Percentiles rank a stretch among this genome's conserved stretches.
Evolutionary conservation across 1,140 invertebrate genomes (phyloP).

Genomic region (Oppia nitens): DNA sequence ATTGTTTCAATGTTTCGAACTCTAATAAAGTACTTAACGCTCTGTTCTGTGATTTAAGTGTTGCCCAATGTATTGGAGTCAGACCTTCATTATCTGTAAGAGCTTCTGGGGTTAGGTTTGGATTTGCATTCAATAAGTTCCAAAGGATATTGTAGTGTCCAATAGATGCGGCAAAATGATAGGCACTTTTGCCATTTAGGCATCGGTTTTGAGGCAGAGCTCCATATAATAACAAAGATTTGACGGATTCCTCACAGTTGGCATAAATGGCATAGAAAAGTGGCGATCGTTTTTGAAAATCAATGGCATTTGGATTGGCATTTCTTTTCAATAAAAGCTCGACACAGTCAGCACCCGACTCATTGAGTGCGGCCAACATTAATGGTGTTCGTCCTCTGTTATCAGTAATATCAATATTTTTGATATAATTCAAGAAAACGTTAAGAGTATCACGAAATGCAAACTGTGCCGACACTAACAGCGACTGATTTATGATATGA

Average conservation of each 20-base stretch:
- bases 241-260: background rate
- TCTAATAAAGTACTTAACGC: background rate
- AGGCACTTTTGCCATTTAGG: slow-evolving; percentile 1
- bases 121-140: background rate
- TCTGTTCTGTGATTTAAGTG: background rate
- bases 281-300: background rate
- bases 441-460: background rate
- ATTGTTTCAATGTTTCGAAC: background rate
- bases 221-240: background rate
- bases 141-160: background rate
- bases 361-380: slow-evolving; percentile 33
- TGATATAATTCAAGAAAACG: background rate
- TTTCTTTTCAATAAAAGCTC: slow-evolving; percentile 36
- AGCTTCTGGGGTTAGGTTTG: background rate
- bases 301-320: slow-evolving; percentile 30
- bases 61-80: slow-evolving; percentile 3
- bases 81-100: slow-evolving; percentile 5
- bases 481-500: background rate
- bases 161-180: background rate
- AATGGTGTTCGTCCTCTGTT: slow-evolving; percentile 27
- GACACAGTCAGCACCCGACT: slow-evolving; percentile 29
- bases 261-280: slow-evolving; percentile 2
- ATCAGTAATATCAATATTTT: slow-evolving; percentile 34
- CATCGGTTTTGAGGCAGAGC: background rate
- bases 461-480: background rate